These are phyloP conservation scores for Dipodomys stephensi DNA, from an alignment of 2,113 vertebrate genomes.

Conservation along the genomic window DNA sequence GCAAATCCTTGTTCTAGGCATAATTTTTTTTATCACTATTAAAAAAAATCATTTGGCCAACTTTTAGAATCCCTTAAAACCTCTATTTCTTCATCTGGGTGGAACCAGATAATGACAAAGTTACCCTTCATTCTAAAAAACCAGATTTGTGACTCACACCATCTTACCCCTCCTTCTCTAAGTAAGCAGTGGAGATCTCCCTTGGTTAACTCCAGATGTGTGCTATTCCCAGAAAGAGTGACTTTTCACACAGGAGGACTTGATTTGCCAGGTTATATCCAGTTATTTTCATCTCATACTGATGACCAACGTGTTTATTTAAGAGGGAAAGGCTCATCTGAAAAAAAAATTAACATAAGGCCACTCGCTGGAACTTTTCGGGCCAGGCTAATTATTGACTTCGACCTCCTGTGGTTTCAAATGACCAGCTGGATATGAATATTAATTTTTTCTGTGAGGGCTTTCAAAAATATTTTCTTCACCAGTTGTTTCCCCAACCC, in stretches of 20 bases:
- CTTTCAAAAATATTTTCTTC: slow-evolving; percentile 73
- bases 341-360: slow-evolving; percentile 40
- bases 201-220: slow-evolving; percentile 43
- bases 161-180: not conserved
- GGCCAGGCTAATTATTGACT: slow-evolving; percentile 70
- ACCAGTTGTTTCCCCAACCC: slow-evolving; percentile 74
- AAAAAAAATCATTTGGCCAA: not conserved
- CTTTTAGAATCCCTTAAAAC: not conserved
- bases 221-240: not conserved
- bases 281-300: slow-evolving; percentile 61
- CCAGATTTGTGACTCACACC: not conserved
- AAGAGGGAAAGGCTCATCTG: not conserved
- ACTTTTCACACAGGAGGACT: slow-evolving; percentile 48
- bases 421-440: slow-evolving; percentile 84
- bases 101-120: not conserved
- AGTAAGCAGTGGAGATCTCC: not conserved
- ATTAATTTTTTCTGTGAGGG: slow-evolving; percentile 84
- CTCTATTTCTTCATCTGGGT: not conserved
- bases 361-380: slow-evolving; percentile 58
- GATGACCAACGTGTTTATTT: slow-evolving; percentile 46
- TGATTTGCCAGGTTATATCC: slow-evolving; percentile 45
- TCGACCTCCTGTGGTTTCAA: slow-evolving; percentile 68
- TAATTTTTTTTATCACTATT: not conserved
- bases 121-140: not conserved
- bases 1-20: not conserved